Percentiles rank a stretch among this genome's conserved stretches.
phyloP scores from a whole-genome alignment of 2,113 vertebrate genomes.

The Ciconia boyciana region DNA sequence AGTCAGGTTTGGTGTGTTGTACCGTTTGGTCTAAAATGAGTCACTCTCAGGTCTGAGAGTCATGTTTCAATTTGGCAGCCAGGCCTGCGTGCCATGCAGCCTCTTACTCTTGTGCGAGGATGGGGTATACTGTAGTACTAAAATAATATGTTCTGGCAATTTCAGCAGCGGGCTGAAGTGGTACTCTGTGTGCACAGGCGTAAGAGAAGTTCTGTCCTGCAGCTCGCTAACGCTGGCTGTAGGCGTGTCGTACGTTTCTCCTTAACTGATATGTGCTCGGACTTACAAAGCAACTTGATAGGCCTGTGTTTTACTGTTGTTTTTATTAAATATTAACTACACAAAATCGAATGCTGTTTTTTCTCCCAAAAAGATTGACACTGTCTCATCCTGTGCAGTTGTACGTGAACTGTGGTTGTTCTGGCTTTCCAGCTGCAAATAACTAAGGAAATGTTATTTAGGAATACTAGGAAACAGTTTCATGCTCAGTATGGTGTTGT shows the following conservation, averaged over 20 bases:
- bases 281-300: background rate
- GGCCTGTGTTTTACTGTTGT: background rate
- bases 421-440: background rate
- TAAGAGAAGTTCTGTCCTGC: background rate
- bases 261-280: background rate
- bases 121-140: background rate
- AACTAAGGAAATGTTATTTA: background rate
- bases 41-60: constrained; percentile 27
- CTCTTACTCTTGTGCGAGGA: background rate
- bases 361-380: background rate
- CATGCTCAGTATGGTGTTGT: background rate
- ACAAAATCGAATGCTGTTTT: background rate
- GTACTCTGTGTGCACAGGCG: background rate
- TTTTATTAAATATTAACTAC: background rate
- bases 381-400: background rate
- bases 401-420: background rate
- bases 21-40: constrained; percentile 40
- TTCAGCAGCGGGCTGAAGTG: background rate
- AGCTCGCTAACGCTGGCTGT: background rate
- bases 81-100: background rate
- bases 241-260: background rate
- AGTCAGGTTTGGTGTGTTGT: constrained; percentile 16
- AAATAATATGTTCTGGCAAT: background rate
- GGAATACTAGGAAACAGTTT: background rate
- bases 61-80: constrained; percentile 54